phyloP scores from a whole-genome alignment of 2,797 vertebrate species.

The Coreius guichenoti region DNA sequence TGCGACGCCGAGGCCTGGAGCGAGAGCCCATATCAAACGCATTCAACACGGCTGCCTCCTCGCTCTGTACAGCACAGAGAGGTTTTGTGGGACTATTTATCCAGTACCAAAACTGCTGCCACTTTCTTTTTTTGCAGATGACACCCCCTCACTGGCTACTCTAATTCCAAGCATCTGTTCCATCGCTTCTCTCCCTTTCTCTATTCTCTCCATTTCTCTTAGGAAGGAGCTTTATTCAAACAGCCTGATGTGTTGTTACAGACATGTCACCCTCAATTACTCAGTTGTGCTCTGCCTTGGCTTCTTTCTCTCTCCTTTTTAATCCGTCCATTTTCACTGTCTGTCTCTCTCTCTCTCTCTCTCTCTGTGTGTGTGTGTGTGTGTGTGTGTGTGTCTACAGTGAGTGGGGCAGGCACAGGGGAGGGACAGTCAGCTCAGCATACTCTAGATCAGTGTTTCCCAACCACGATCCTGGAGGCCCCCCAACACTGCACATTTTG shows the following conservation, averaged over 20 bases:
- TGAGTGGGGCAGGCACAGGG: neutral
- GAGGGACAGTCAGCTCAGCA: conserved; percentile 4
- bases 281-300: conserved; percentile 46
- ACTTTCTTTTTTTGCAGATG: conserved; percentile 65
- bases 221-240: conserved; percentile 57
- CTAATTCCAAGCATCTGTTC: conserved; percentile 68
- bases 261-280: conserved; percentile 57
- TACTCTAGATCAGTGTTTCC: no score
- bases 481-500: no score
- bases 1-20: conserved; percentile 27
- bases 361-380: neutral
- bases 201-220: conserved; percentile 61
- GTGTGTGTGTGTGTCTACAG: neutral
- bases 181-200: conserved; percentile 59
- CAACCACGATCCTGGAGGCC: no score
- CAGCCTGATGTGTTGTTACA: conserved; percentile 53
- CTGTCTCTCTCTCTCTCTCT: conserved; percentile 21
- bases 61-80: conserved; percentile 56
- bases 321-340: conserved; percentile 48
- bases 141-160: conserved; percentile 48
- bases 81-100: conserved; percentile 66
- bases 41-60: conserved; percentile 80
- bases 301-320: conserved; percentile 40
- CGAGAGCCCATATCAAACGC: conserved; percentile 75
- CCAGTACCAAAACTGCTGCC: conserved; percentile 66